Conservation (phyloP, 1,140 invertebrate genomes). For the Macrobrachium nipponense region DNA sequence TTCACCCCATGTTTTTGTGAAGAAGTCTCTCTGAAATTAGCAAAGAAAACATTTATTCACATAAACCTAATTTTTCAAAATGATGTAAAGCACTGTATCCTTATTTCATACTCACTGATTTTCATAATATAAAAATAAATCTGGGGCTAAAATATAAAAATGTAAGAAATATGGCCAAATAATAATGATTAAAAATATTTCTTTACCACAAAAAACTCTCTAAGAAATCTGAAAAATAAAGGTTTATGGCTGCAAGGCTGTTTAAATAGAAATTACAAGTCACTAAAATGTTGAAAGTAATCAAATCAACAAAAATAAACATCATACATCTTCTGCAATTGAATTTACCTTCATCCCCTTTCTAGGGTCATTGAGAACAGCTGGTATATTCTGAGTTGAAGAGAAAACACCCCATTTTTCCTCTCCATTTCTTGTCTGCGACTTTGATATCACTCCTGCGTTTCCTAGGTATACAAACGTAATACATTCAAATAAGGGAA, state of each 20-base stretch:
- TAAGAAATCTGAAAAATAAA: neutral
- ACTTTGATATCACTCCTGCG: conserved; percentile 45
- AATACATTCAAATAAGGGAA: neutral
- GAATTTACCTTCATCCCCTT: conserved; percentile 80
- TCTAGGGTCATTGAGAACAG: conserved; percentile 95
- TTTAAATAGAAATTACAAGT: neutral
- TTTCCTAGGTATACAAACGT: conserved; percentile 10
- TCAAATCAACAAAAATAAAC: too few species aligned
- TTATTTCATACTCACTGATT: too few species aligned
- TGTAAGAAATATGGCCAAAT: too few species aligned
- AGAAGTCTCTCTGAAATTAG: conserved; percentile 79
- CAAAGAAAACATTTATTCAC: neutral
- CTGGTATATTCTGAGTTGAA: conserved; percentile 92
- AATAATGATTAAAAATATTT: too few species aligned
- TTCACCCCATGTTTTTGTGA: conserved; percentile 98
- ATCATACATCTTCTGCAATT: too few species aligned
- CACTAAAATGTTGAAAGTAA: neutral
- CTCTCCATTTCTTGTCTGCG: conserved; percentile 16
- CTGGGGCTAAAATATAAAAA: too few species aligned
- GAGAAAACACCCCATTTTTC: conserved; percentile 75
- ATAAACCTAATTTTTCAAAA: neutral
- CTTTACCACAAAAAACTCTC: too few species aligned
- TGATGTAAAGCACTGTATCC: neutral
- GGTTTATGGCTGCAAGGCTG: too few species aligned
- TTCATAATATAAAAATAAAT: too few species aligned